These are phyloP conservation scores for Corbicula japonica DNA, from an alignment of 2,888 invertebrate species.

Conservation along the genomic window DNA sequence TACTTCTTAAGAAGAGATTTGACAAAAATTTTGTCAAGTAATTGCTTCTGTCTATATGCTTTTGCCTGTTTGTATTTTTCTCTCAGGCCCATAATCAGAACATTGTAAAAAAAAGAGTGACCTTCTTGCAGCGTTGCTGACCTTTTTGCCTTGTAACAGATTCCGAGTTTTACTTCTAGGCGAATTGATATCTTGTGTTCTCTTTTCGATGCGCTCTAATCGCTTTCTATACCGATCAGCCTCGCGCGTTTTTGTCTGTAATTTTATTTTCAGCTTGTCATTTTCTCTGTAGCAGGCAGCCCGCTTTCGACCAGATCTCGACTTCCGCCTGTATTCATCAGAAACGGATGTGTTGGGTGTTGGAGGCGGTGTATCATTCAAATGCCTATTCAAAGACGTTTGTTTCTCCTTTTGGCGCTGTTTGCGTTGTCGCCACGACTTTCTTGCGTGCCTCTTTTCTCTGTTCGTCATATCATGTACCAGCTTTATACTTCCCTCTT, in stretches of 20 bases:
- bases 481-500: conserved; percentile 20
- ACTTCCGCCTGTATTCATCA: too few species aligned
- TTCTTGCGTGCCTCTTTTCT: conserved; percentile 5
- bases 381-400: too few species aligned
- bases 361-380: too few species aligned
- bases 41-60: conserved; percentile 5
- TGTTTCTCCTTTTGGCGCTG: too few species aligned
- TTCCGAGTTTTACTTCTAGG: conserved; percentile 37
- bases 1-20: conserved; percentile 22
- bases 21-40: conserved; percentile 9
- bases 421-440: too few species aligned
- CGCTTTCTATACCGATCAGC: conserved; percentile 7
- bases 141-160: conserved; percentile 28
- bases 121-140: neutral
- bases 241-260: neutral
- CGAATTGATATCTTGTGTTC: neutral
- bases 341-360: too few species aligned
- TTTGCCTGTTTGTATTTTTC: conserved; percentile 30
- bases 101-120: conserved; percentile 41
- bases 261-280: conserved; percentile 16
- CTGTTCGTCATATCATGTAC: conserved; percentile 21
- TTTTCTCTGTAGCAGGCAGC: conserved; percentile 35
- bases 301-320: conserved; percentile 26
- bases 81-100: conserved; percentile 19
- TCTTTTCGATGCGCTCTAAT: neutral